Percentiles rank a stretch among this genome's conserved stretches.
phyloP scores from a whole-genome alignment of 2,797 vertebrate species.

The Rallus crepitans region DNA sequence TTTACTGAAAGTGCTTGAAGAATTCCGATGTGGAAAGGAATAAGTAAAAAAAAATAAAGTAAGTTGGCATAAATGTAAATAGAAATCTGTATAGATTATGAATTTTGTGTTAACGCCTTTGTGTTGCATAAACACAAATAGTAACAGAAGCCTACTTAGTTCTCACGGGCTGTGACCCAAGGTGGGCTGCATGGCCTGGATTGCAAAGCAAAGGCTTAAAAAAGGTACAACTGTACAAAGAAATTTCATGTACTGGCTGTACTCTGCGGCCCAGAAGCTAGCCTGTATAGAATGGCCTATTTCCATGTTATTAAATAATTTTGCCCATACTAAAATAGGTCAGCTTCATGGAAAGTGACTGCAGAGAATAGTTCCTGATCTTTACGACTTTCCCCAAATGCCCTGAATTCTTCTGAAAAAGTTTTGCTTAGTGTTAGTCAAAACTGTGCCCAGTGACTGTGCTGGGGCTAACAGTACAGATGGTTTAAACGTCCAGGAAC shows the following conservation, averaged over 20 bases:
- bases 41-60: not conserved
- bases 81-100: not conserved
- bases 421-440: not conserved
- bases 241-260: not conserved
- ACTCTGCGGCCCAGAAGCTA: not conserved
- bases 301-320: constrained; percentile 30
- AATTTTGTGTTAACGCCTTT: not conserved
- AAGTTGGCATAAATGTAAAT: not conserved
- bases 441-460: not conserved
- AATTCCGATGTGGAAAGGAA: not conserved
- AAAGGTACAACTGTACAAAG: not conserved
- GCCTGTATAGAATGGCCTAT: not conserved
- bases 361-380: not conserved
- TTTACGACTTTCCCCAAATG: not conserved
- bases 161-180: not conserved
- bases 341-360: not conserved
- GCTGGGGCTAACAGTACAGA: not conserved
- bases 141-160: not conserved
- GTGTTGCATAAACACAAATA: not conserved
- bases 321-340: not conserved
- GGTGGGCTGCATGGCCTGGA: not conserved
- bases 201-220: not conserved
- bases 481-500: not conserved
- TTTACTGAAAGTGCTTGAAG: not conserved
- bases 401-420: not conserved